These are phyloP conservation scores for Aelia acuminata DNA, from an alignment of 2,888 invertebrate species.

Conservation along the genomic window DNA sequence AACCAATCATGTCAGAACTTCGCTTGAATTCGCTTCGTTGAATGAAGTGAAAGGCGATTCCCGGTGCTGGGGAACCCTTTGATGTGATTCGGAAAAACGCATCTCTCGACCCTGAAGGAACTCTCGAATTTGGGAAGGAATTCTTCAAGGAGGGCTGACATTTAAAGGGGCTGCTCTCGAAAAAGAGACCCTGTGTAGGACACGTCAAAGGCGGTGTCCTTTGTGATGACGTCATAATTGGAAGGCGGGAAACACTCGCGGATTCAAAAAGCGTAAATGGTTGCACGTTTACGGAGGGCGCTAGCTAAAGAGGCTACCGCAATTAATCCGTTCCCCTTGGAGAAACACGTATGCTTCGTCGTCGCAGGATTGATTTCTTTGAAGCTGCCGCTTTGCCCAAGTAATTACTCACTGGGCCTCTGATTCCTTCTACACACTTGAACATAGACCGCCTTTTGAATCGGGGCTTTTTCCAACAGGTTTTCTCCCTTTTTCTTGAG, in stretches of 20 bases:
- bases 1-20: not conserved
- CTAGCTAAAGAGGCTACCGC: slow-evolving; percentile 64
- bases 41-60: not conserved
- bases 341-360: slow-evolving; percentile 65
- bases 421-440: slow-evolving; percentile 58
- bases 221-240: slow-evolving; percentile 61
- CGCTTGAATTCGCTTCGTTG: not conserved
- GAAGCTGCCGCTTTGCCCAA: slow-evolving; percentile 59
- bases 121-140: slow-evolving; percentile 37
- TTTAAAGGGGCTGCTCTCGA: slow-evolving; percentile 23
- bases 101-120: slow-evolving; percentile 4
- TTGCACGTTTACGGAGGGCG: slow-evolving; percentile 51
- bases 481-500: slow-evolving; percentile 54
- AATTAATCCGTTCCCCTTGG: slow-evolving; percentile 67
- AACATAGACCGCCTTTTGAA: slow-evolving; percentile 45
- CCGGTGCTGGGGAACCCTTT: not conserved
- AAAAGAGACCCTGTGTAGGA: slow-evolving; percentile 47
- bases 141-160: not conserved
- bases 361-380: slow-evolving; percentile 66
- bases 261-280: slow-evolving; percentile 61
- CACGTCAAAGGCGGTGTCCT: slow-evolving; percentile 54
- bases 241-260: slow-evolving; percentile 59
- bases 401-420: slow-evolving; percentile 62
- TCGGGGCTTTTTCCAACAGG: slow-evolving; percentile 58
- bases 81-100: not conserved